A percentile compares a stretch with the other conserved stretches of the same genome.
Conservation (phyloP, 1,140 invertebrate genomes). For the Polypedilum vanderplanki region DNA sequence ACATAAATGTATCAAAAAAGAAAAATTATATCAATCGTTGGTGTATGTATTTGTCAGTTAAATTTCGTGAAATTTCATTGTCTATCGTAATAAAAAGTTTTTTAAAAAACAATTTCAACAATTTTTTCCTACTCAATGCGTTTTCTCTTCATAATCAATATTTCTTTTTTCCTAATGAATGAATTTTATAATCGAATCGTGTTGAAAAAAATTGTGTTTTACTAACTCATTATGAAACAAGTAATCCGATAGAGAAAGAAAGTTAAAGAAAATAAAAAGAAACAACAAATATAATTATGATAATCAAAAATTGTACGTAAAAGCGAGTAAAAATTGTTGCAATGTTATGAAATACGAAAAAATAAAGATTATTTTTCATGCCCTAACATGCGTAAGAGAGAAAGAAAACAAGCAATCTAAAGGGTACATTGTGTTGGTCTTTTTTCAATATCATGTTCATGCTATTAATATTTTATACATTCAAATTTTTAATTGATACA, state of each 20-base stretch:
- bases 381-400: background rate
- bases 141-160: background rate
- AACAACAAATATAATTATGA: too few species aligned
- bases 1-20: too few species aligned
- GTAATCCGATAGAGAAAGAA: background rate
- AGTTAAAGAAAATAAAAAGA: background rate
- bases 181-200: background rate
- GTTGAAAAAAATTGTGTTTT: background rate
- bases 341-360: background rate
- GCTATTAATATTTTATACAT: background rate
- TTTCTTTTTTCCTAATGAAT: constrained; percentile 6
- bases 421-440: background rate
- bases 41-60: too few species aligned
- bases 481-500: background rate
- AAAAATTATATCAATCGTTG: too few species aligned
- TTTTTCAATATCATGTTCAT: background rate
- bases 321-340: background rate
- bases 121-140: background rate
- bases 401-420: background rate
- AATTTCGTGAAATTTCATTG: too few species aligned
- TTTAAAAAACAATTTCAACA: background rate
- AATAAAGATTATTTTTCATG: constrained; percentile 7
- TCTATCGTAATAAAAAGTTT: background rate
- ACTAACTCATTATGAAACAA: background rate
- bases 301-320: background rate